Evolutionary conservation across 2,797 vertebrate genomes (phyloP), one percentile per base, ranked within the genome.

Genomic region (Mionectes olivaceus): DNA sequence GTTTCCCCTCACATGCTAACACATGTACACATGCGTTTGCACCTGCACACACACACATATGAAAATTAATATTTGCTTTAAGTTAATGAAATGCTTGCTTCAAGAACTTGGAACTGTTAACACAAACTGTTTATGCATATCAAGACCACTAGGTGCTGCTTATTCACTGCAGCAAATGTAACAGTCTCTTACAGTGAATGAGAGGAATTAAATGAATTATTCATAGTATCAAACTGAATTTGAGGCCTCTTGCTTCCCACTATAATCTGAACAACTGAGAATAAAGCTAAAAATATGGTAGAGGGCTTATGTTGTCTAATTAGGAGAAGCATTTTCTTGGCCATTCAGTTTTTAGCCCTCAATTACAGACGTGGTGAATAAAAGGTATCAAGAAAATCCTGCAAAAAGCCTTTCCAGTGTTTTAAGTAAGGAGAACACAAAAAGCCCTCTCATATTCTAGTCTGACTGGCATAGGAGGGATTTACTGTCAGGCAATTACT

Each of bases 141-240:
- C 68, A 77, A 75, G 81, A 83, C 95, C 94, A 93, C 95, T 94
- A 95, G 92, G 75, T 95, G 92, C 71, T 96, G 92, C 95, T 27
- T 96, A 3, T 87, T 92, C 59, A 85, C 89, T 80, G 47, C n/a
- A 84, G 59, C 46, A 90, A 73, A 84, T 18, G 16, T 47, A 70
- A 12, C 17, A 21, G 7, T 43, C 15, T 64, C 35, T 63, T 41
- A 10, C 0, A 57, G 44, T 16, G 44, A 76, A 19, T 30, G 52
- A 12, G 32, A 57, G 14, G n/a, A 81, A 69, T 52, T 68, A 23
- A 0, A 13, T 77, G 22, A 86, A 52, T 90, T 87, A 84, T 76
- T 95, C 67, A 46, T 39, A 63, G 33, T 46, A 79, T 71, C 30
- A 77, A 52, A 56, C 64, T 43, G 67, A 74, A 84, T 79, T 70